A percentile compares a stretch with the other conserved stretches of the same genome.
Evolutionary conservation across 2,113 vertebrate species (phyloP).

Genomic region (Cyanocitta stelleri): DNA sequence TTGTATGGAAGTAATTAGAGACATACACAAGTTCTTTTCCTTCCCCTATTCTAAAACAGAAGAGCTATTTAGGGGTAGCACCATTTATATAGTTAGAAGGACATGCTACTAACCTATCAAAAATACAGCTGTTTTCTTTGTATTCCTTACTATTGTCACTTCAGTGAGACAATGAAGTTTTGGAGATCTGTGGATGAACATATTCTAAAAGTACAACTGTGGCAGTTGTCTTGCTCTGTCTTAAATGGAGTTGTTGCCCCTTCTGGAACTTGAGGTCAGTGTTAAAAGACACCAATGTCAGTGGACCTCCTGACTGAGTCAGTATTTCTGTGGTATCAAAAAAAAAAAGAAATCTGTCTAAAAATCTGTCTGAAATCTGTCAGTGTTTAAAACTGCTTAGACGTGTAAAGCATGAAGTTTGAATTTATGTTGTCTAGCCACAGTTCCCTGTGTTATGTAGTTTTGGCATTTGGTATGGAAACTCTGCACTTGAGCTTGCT

Average conservation of each 20-base stretch:
- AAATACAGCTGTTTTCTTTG: not conserved
- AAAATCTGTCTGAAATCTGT: not conserved
- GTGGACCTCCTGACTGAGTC: not conserved
- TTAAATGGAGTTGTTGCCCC: not conserved
- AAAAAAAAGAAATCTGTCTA: not conserved
- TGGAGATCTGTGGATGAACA: not conserved
- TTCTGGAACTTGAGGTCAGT: not conserved
- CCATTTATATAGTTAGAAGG: not conserved
- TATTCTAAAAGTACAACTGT: not conserved
- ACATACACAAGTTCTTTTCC: not conserved
- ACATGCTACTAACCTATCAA: not conserved
- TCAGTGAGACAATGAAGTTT: not conserved
- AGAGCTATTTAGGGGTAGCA: not conserved
- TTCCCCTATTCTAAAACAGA: not conserved
- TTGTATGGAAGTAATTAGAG: not conserved
- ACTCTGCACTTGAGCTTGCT: not conserved
- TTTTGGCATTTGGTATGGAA: constrained; percentile 41
- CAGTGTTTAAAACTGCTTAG: not conserved
- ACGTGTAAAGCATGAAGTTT: not conserved
- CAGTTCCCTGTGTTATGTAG: constrained; percentile 5
- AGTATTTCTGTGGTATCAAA: not conserved
- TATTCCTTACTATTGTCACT: not conserved
- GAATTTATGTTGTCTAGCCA: constrained; percentile 40
- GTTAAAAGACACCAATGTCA: not conserved
- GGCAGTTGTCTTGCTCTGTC: not conserved